Evolutionary conservation across 2,797 vertebrate species (phyloP), one percentile per base, ranked within the genome.

Genomic region (Sciurus vulgaris): DNA sequence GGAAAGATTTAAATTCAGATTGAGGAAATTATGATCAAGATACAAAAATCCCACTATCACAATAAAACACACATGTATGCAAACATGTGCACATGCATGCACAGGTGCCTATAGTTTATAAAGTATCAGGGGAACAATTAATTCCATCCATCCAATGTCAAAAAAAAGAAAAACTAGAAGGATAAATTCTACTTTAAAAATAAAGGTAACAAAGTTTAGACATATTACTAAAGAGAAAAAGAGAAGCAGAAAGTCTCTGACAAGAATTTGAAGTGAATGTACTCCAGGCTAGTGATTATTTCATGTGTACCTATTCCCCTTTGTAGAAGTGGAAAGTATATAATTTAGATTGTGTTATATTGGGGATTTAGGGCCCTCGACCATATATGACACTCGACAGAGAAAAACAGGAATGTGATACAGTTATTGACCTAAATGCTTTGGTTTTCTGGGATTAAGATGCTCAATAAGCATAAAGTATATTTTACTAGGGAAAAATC

Each of bases 401-500:
- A 85, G 28, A 84, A 4, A 65, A 3, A 70, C 28, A 90, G 13
- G 33, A 73, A 82, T 51, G 47, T 30, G 38, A 92, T 56, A 26
- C 4, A 77, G 18, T 49, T 83, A 89, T 35, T 96, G 41, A 88
- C 38, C 49, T 54, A 89, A 95, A 78, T 49, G 1, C 72, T 86
- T 86, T 87, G 20, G 49, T 28, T 86, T 63, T 61, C 61, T 91
- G 14, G 9, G 51, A 85, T 93, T 86, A 96, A 69, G 33, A 73
- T 44, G 26, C 6, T 67, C 41, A 74, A 14, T 77, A 89, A 76
- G 26, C 28, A 47, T 41, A 47, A 83, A 59, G 26, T 84, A 79
- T 89, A 93, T 86, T 94, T 96, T 91, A 79, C 44, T 76, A 30
- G 63, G 67, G 49, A 33, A 47, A 59, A 38, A 6, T 30, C 47